Base-by-base conservation (phyloP, 1,140 invertebrate genomes). In the Zaprionus inermis region DNA sequence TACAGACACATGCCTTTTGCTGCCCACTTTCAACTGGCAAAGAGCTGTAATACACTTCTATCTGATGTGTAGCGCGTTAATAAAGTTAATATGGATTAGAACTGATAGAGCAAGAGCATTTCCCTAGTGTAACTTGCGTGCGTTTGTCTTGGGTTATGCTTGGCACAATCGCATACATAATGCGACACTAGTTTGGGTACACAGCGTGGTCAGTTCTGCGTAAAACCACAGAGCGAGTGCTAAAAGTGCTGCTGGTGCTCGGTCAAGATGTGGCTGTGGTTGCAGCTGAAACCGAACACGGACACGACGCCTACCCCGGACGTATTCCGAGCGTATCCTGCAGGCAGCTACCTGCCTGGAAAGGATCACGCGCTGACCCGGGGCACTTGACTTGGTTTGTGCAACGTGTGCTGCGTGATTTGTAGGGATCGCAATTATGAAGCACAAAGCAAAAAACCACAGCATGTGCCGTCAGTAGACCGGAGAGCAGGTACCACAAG, bases 181-280 rank as follows among this genome's bases (percentile, higher is more conserved):
- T 20, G 12, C 54, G 18, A 32, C 0, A 10, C 16, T 18, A 9
- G 16, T 18, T 34, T 18, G 16, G 54, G 14, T 54, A 7, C 55
- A 49, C 18, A 49, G 44, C 16, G 44, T 22, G 49, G 49, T 52
- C 14, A 52, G 20, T 20, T 28, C 36, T 10, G 20, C 49, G 44
- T 63, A 54, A 74, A 81, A 86, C 84, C 83, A 67, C 83, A 86
- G 60, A 72, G 55, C 79, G 74, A 72, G 80, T 80, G 84, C 84
- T 71, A 78, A 72, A 84, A 83, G 80, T 88, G 74, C 56, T 54
- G 5, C 60, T 36, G 30, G 34, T 41, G 44, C 63, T 79, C 72
- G 72, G 20, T 14, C 24, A 51, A 57, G n/a, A 30, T 61, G 73
- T 3, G 72, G 54, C 68, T 79, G 73, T 59, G 58, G 2, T 5